Base-by-base conservation (phyloP, 1,140 invertebrate genomes). In the Palaemon carinicauda region DNA sequence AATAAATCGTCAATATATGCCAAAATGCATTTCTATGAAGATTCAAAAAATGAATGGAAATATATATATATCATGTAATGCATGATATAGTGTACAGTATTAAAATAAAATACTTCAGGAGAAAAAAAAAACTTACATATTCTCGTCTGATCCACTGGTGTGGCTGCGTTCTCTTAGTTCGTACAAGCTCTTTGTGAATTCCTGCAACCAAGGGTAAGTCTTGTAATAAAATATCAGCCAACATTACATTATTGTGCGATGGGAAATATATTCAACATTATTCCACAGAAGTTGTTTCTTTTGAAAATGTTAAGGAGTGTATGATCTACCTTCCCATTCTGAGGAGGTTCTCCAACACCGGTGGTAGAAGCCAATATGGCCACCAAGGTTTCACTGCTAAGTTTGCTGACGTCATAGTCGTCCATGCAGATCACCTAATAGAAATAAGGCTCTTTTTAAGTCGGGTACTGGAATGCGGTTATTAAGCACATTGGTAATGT, bases 281-380 rank as follows among this genome's bases (percentile, higher is more conserved):
- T 7, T 41, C 12, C 12, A 12, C 0, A 0, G 41, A 7, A 41
- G 12, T 9, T 41, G 1, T 41, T 41, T n/a, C 5, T 1, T 4
- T 41, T 5, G 41, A 0, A 7, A 41, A 41, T 41, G 41, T 41
- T 41, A 41, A 5, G 12, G 41, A 41, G 41, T 9, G 41, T 9
- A 7, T 0, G 41, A 41, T 12, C 51, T 51, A 97, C 96, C 93
- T 97, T 96, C 83, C 97, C 97, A 91, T 98, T 98, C 93, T 98
- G 97, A 10, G 97, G 97, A 14, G 97, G 96, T 93, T 98, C 97
- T 0, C 97, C 97, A 91, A 98, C 98, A 52, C 97, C 97, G 91
- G 98, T 98, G 10, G 97, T 99, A 14, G 97, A 98, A 33, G 97
- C 96, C 12, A 99, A 95, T 10, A 98, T 95, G 81, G 98, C 91